These are phyloP conservation scores for Zaprionus inermis DNA, from an alignment of 1,140 invertebrate species.

Conservation along the genomic window DNA sequence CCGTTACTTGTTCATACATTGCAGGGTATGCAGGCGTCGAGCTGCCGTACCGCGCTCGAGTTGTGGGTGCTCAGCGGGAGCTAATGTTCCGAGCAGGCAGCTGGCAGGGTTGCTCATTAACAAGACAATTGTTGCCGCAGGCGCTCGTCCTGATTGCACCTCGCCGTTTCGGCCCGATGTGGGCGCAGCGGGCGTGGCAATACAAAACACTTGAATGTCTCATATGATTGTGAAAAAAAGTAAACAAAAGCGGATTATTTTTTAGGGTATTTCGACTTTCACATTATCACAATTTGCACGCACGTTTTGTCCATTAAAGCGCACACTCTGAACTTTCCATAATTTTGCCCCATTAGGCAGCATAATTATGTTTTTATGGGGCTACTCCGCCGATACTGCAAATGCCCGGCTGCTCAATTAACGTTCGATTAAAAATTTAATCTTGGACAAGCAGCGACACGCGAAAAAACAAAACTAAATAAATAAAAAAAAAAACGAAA, in stretches of 20 bases:
- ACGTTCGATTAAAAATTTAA: slow-evolving; percentile 38
- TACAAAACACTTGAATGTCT: slow-evolving; percentile 48
- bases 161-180: slow-evolving; percentile 1
- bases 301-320: slow-evolving; percentile 62
- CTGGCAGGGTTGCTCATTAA: slow-evolving; percentile 70
- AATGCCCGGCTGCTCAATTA: slow-evolving; percentile 26
- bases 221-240: background rate
- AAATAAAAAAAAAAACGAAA: slow-evolving; percentile 8
- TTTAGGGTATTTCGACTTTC: slow-evolving; percentile 23
- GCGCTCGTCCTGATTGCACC: slow-evolving; percentile 24
- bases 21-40: slow-evolving; percentile 20
- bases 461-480: background rate
- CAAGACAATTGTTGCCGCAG: slow-evolving; percentile 66
- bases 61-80: slow-evolving; percentile 45
- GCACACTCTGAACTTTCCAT: slow-evolving; percentile 57
- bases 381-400: background rate
- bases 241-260: too few relatives aligned
- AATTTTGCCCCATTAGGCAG: slow-evolving; percentile 58
- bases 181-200: slow-evolving; percentile 65
- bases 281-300: slow-evolving; percentile 13
- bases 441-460: slow-evolving; percentile 17
- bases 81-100: slow-evolving; percentile 44
- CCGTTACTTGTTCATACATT: background rate
- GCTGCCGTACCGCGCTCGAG: background rate
- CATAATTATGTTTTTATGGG: slow-evolving; percentile 66